A percentile compares a stretch with the other conserved stretches of the same genome.
Evolutionary conservation across 92 coral and sea anemone species (phyloP).

Genomic region (Porites rus): DNA sequence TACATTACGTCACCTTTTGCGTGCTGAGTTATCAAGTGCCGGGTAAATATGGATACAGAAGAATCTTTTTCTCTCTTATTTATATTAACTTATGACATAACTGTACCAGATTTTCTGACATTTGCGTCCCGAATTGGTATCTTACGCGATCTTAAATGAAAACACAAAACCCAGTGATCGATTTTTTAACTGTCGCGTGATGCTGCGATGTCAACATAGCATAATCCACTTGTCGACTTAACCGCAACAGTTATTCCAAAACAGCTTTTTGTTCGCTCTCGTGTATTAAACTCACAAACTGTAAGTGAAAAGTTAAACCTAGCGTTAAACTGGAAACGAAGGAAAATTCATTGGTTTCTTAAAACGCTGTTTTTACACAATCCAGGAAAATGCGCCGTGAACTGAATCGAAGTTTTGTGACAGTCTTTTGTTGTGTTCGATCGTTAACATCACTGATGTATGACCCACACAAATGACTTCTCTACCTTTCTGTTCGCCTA

Average conservation of each 20-base stretch:
- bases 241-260: neutral
- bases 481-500: neutral
- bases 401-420: neutral
- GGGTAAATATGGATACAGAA: conserved; percentile 40
- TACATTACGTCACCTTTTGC: neutral
- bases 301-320: neutral
- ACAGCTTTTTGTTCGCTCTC: neutral
- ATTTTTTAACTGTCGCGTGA: neutral
- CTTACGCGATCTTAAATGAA: no score
- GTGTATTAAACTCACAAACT: neutral
- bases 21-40: conserved; percentile 14
- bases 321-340: no score
- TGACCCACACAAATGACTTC: neutral
- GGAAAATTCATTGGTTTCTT: neutral
- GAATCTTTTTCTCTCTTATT: conserved; percentile 17
- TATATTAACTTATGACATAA: neutral
- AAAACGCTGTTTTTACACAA: neutral
- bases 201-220: neutral
- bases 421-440: neutral
- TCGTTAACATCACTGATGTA: neutral
- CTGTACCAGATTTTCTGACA: neutral
- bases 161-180: neutral
- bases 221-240: conserved; percentile 20
- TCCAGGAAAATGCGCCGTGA: neutral
- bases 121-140: neutral